Conservation (phyloP, 2,113 vertebrate genomes). For the Seriola quinqueradiata region DNA sequence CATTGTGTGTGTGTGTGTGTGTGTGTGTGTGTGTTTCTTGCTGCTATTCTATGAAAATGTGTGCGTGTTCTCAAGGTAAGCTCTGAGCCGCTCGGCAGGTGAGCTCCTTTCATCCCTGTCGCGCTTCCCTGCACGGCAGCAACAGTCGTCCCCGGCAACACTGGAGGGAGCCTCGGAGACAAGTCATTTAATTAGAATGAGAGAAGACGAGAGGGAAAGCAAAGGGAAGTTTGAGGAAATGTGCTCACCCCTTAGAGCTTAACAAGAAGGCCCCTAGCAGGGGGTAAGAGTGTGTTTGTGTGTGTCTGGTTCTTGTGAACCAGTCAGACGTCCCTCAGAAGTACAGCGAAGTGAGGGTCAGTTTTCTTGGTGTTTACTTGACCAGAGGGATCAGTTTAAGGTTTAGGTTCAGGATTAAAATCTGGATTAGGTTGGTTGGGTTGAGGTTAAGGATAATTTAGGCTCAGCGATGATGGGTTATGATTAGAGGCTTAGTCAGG, state of each 20-base stretch:
- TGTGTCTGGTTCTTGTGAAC: conserved; percentile 12
- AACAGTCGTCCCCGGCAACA: conserved; percentile 62
- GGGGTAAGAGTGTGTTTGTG: conserved; percentile 50
- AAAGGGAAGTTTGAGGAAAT: conserved; percentile 64
- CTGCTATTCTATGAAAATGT: conserved; percentile 46
- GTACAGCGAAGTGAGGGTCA: background rate
- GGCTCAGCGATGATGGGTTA: background rate
- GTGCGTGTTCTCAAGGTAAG: conserved; percentile 66
- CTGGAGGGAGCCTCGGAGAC: conserved; percentile 73
- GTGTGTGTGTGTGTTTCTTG: conserved; percentile 18
- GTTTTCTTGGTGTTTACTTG: background rate
- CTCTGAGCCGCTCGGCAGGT: conserved; percentile 81
- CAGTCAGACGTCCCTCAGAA: background rate
- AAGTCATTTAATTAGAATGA: conserved; percentile 81
- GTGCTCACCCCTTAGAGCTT: conserved; percentile 64
- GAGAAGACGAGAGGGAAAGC: conserved; percentile 62
- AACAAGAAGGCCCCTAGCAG: conserved; percentile 74
- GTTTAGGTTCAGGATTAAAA: conserved; percentile 9
- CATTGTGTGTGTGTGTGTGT: background rate
- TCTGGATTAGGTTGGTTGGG: background rate
- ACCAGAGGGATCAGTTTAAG: background rate
- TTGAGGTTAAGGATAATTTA: background rate
- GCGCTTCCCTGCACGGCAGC: conserved; percentile 58
- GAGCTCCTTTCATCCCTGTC: conserved; percentile 82
- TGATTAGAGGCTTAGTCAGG: background rate